Evolutionary conservation across 2,113 vertebrate genomes (phyloP).

Genomic region (Oreocharis arfaki): DNA sequence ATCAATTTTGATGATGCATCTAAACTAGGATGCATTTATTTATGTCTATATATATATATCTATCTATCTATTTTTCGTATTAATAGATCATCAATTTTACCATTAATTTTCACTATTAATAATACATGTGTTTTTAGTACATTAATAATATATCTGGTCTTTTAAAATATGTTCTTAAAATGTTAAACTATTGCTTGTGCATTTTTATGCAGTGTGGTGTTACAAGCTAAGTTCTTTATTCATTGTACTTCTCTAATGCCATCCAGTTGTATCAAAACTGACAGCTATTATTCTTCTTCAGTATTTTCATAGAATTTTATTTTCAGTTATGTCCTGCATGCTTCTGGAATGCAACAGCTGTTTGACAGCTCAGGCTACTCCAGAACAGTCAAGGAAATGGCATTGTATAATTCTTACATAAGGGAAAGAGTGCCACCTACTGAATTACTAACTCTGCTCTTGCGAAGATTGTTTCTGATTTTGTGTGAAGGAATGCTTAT

Average conservation of each 20-base stretch:
- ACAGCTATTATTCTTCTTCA: background rate
- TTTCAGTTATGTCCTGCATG: background rate
- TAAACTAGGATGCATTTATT: background rate
- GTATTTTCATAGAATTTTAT: background rate
- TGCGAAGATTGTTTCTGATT: background rate
- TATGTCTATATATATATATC: too few relatives aligned
- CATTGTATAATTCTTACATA: background rate
- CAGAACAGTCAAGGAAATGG: background rate
- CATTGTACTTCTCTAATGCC: background rate
- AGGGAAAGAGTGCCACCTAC: conserved; percentile 51
- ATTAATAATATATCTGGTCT: background rate
- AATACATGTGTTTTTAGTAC: background rate
- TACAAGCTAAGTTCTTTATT: background rate
- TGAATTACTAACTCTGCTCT: background rate
- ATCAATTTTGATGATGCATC: background rate
- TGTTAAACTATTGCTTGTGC: background rate
- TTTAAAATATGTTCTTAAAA: background rate
- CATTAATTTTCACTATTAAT: background rate
- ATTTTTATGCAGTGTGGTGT: background rate
- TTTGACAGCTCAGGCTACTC: background rate
- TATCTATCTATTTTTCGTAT: background rate
- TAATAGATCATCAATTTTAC: background rate
- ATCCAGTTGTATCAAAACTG: background rate
- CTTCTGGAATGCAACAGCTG: background rate
- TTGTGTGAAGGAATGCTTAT: background rate